These are phyloP conservation scores for Danio jaintianensis DNA, from an alignment of 2,797 vertebrate species.

Conservation along the genomic window DNA sequence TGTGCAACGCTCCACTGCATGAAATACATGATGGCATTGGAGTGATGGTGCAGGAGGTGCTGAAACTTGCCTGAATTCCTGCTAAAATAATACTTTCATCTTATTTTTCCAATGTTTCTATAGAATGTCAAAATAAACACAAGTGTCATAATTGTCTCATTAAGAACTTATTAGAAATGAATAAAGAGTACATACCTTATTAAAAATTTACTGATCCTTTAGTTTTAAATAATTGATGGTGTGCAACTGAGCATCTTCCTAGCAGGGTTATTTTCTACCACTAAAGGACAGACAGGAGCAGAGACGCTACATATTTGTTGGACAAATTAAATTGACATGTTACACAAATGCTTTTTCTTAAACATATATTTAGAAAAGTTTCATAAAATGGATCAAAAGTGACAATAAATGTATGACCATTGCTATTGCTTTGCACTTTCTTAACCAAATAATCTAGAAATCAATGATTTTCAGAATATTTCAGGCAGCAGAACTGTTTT, in stretches of 20 bases:
- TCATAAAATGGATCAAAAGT: too few relatives aligned
- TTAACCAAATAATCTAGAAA: too few relatives aligned
- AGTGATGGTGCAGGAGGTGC: slow-evolving; percentile 81
- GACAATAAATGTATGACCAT: too few relatives aligned
- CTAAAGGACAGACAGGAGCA: not conserved
- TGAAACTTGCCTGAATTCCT: slow-evolving; percentile 80
- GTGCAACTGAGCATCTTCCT: not conserved
- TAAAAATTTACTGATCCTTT: not conserved
- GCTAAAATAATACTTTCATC: not conserved
- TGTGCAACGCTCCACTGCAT: slow-evolving; percentile 81
- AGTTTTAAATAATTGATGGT: not conserved
- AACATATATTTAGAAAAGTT: too few relatives aligned
- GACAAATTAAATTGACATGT: too few relatives aligned
- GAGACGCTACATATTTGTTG: not conserved
- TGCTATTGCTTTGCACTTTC: too few relatives aligned
- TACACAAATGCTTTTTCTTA: too few relatives aligned
- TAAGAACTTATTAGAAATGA: not conserved
- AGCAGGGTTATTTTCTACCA: not conserved
- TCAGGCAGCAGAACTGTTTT: too few relatives aligned
- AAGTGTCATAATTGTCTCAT: not conserved
- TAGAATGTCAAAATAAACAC: not conserved
- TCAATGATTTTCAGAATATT: too few relatives aligned
- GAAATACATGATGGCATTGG: slow-evolving; percentile 83
- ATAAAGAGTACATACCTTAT: not conserved
- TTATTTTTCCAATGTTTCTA: not conserved